Base-by-base conservation (phyloP, 2,797 vertebrate species). In the Lithobates sylvaticus region DNA sequence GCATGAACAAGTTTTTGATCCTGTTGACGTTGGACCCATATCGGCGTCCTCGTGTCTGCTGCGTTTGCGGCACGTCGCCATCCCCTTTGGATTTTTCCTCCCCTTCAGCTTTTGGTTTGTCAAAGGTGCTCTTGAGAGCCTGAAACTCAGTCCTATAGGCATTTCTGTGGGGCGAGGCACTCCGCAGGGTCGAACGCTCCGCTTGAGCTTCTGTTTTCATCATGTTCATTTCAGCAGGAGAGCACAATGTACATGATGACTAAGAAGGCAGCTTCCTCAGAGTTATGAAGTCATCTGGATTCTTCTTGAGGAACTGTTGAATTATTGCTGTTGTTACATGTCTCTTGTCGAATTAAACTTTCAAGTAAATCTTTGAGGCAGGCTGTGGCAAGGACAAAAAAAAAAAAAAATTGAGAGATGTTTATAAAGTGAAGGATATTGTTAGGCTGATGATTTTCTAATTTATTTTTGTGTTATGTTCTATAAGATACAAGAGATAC, bases 1-100 rank as follows among this genome's bases (percentile, higher is more conserved):
- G 98, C 98, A 99, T 99, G 91, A 99, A 99, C 89, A 99, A 96
- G 90, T 99, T 98, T 94, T 99, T 99, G 93, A 99, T 99, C 88
- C 98, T 96, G 91, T 97, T 99, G 95, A 99, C 98, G 21, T 99
- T 98, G 81, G 96, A 94, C 36, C 98, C 98, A 92, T 99, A 99
- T 90, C 98, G 97, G 78, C 98, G 96, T 26, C 98, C 98, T 84
- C 98, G 94, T 1, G 93, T 97, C 91, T 98, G 97, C 86, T 96
- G 97, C 7, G 92, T 93, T 82, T 94, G 94, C 78, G 97, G 96
- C 0, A 94, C 91, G 18, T 96, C 94, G 0, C 89, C 76, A 91
- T 96, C 97, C 90, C 95, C 96, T 91, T 95, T 95, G 13, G 94
- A 90, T 89, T 96, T 94, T 81, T 94, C 94, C 65, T 95, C 94